phyloP scores from a whole-genome alignment of 2,113 vertebrate genomes.

The Pygoscelis antarcticus region DNA sequence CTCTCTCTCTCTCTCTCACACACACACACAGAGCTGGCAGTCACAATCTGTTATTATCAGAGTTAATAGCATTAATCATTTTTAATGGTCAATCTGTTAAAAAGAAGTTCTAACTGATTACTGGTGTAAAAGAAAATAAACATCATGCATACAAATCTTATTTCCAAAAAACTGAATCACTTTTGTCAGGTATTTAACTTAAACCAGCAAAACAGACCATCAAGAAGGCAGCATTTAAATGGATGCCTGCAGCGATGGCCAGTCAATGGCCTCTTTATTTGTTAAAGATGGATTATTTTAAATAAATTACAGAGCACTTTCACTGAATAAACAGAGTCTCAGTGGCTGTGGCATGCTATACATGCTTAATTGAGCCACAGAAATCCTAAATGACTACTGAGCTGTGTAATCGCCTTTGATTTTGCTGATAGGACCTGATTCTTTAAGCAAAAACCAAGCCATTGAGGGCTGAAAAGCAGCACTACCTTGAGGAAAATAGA shows the following conservation, averaged over 20 bases:
- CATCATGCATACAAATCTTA: slow-evolving; percentile 68
- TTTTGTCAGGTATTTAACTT: slow-evolving; percentile 83
- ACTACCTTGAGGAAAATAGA: slow-evolving; percentile 76
- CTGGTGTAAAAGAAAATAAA: slow-evolving; percentile 74
- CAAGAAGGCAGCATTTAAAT: slow-evolving; percentile 88
- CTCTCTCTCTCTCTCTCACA: background rate
- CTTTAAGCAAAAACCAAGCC: slow-evolving; percentile 80
- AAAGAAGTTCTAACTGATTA: slow-evolving; percentile 63
- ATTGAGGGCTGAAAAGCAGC: slow-evolving; percentile 81
- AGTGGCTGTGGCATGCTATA: slow-evolving; percentile 88
- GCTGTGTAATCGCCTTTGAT: slow-evolving; percentile 87
- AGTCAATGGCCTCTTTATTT: slow-evolving; percentile 99
- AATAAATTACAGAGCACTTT: slow-evolving; percentile 99
- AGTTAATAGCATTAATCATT: slow-evolving; percentile 74
- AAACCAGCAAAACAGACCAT: slow-evolving; percentile 85
- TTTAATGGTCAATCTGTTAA: slow-evolving; percentile 72
- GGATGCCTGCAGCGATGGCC: slow-evolving; percentile 85
- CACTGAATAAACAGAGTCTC: slow-evolving; percentile 98
- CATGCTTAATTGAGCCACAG: slow-evolving; percentile 91
- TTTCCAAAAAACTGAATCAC: slow-evolving; percentile 74
- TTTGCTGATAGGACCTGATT: slow-evolving; percentile 88
- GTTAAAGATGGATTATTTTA: slow-evolving; percentile 99
- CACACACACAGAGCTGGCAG: background rate
- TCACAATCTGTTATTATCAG: slow-evolving; percentile 63
- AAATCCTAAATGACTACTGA: slow-evolving; percentile 91